These are phyloP conservation scores for Phyllotis vaccarum DNA, from an alignment of 2,797 vertebrate genomes.

Conservation along the genomic window DNA sequence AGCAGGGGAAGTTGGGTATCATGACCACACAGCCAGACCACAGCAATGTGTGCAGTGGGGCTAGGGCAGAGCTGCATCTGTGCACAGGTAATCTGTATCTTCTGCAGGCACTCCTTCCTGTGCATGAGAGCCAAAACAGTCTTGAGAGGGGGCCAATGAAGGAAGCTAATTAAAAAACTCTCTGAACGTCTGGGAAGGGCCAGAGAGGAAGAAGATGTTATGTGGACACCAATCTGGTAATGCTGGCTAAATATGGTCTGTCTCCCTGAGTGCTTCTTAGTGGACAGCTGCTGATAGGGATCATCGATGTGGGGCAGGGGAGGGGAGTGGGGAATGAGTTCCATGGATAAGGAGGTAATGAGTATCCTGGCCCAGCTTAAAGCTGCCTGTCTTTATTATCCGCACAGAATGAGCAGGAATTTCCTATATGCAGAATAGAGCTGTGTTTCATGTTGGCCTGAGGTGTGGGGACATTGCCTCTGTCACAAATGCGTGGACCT, in stretches of 20 bases:
- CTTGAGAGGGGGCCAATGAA: not conserved
- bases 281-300: rapidly evolving
- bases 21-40: not conserved
- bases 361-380: rapidly evolving
- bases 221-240: not conserved
- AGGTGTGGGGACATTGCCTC: not conserved
- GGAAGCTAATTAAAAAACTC: not conserved
- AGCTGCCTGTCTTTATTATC: not conserved
- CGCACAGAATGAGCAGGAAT: not conserved
- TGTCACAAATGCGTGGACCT: not conserved
- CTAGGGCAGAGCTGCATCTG: rapidly evolving
- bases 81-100: rapidly evolving
- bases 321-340: not conserved
- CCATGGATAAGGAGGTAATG: too few relatives aligned
- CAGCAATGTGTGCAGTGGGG: not conserved
- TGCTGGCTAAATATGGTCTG: rapidly evolving
- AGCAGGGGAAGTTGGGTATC: not conserved
- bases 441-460: not conserved
- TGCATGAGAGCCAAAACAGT: not conserved
- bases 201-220: not conserved
- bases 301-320: rapidly evolving
- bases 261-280: rapidly evolving
- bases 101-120: not conserved
- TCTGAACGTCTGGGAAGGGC: not conserved
- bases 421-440: not conserved